A percentile compares a stretch with the other conserved stretches of the same genome.
Conservation (phyloP, 2,888 invertebrate genomes). For the Tachina fera region DNA sequence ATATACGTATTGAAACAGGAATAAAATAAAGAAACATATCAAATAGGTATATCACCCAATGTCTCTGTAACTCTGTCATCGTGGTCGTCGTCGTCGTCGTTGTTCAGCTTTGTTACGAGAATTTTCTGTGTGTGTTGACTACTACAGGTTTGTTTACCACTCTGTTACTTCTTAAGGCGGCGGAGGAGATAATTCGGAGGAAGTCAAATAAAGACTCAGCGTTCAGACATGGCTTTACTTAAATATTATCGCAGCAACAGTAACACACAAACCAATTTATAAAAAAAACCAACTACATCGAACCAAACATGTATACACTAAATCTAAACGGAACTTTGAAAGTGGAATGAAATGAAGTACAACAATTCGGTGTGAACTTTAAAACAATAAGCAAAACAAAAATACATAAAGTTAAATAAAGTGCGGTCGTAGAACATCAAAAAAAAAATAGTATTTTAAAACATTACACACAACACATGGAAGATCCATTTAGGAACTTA, state of each 20-base stretch:
- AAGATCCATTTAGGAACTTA: conserved; percentile 12
- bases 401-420: conserved; percentile 55
- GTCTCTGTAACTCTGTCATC: conserved; percentile 44
- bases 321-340: conserved; percentile 57
- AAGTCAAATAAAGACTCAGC: conserved; percentile 35
- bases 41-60: conserved; percentile 59
- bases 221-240: conserved; percentile 47
- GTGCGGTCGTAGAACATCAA: conserved; percentile 66
- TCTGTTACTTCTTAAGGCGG: conserved; percentile 1
- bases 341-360: conserved; percentile 68
- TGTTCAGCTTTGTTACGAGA: conserved; percentile 20
- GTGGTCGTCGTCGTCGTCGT: conserved; percentile 43
- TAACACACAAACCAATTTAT: conserved; percentile 17
- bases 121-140: conserved; percentile 44
- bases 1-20: not conserved
- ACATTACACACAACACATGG: conserved; percentile 19
- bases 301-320: conserved; percentile 37
- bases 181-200: conserved; percentile 40
- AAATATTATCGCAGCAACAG: conserved; percentile 51
- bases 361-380: conserved; percentile 72
- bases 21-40: conserved; percentile 59
- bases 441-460: conserved; percentile 47
- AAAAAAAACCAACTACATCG: conserved; percentile 40
- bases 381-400: conserved; percentile 71
- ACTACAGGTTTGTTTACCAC: conserved; percentile 32